These are phyloP conservation scores for Ochropacha duplaris DNA, from an alignment of 2,888 invertebrate species.

Conservation along the genomic window DNA sequence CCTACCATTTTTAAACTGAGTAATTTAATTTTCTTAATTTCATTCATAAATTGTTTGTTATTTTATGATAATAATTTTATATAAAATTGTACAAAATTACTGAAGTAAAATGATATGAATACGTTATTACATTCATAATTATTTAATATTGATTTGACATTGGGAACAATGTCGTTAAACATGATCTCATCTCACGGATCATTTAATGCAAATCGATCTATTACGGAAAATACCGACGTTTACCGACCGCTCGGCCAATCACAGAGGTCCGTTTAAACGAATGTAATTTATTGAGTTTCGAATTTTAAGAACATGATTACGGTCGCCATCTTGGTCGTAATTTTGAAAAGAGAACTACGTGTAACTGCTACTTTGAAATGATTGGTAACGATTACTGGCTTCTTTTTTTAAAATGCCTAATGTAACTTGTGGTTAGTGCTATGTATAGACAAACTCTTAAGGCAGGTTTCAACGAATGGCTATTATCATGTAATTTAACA, in stretches of 20 bases:
- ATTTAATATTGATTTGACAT: slow-evolving; percentile 49
- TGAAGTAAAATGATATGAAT: slow-evolving; percentile 49
- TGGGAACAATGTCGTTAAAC: slow-evolving; percentile 62
- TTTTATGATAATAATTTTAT: slow-evolving; percentile 11
- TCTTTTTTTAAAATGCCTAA: slow-evolving; percentile 44
- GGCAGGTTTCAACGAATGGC: slow-evolving; percentile 36
- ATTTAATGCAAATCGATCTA: slow-evolving; percentile 80
- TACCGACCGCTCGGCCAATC: slow-evolving; percentile 63
- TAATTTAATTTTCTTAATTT: too few relatives aligned
- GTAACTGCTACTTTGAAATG: slow-evolving; percentile 58
- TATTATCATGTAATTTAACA: slow-evolving; percentile 52
- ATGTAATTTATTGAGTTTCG: slow-evolving; percentile 73
- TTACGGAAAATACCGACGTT: slow-evolving; percentile 64
- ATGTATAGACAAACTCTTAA: slow-evolving; percentile 37
- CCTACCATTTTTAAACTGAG: too few relatives aligned
- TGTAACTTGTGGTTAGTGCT: slow-evolving; percentile 39
- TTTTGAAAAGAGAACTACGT: slow-evolving; percentile 61
- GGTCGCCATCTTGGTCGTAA: slow-evolving; percentile 68
- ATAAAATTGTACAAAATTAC: slow-evolving; percentile 30
- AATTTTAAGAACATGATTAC: slow-evolving; percentile 69
- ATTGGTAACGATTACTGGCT: slow-evolving; percentile 47
- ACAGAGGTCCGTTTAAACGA: slow-evolving; percentile 57
- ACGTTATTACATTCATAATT: slow-evolving; percentile 40
- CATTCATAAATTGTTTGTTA: too few relatives aligned
- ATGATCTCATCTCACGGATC: slow-evolving; percentile 74